phyloP scores from a whole-genome alignment of 2,113 vertebrate species.

The Actinemys pallida region DNA sequence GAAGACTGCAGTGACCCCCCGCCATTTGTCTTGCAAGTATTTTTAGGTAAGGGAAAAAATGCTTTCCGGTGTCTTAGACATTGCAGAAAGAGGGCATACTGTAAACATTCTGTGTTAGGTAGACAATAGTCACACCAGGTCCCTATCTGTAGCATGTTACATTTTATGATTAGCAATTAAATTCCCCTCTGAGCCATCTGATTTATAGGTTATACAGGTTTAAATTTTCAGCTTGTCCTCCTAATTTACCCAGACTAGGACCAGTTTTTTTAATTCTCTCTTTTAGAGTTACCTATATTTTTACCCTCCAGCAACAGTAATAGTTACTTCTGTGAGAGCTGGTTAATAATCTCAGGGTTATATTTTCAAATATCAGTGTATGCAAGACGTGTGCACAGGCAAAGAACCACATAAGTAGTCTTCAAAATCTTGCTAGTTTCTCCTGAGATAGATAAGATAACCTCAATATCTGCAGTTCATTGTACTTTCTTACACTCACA shows the following conservation, averaged over 20 bases:
- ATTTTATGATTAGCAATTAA: slow-evolving; percentile 78
- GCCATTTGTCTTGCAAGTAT: slow-evolving; percentile 39
- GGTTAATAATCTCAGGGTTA: slow-evolving; percentile 39
- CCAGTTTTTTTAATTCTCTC: slow-evolving; percentile 43
- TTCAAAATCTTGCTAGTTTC: slow-evolving; percentile 38
- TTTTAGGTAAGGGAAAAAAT: slow-evolving; percentile 60
- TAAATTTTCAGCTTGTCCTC: slow-evolving; percentile 72
- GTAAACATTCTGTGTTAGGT: neutral
- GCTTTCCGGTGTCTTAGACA: slow-evolving; percentile 16
- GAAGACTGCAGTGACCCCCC: neutral
- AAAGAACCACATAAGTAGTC: neutral
- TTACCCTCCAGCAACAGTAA: slow-evolving; percentile 45
- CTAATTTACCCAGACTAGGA: slow-evolving; percentile 64
- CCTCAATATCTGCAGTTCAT: neutral
- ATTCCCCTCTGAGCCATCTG: slow-evolving; percentile 71
- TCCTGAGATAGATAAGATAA: neutral
- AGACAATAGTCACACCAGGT: slow-evolving; percentile 51
- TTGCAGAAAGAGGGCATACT: too few species aligned
- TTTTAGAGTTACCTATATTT: slow-evolving; percentile 50
- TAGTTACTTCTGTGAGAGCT: slow-evolving; percentile 18
- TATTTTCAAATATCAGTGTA: slow-evolving; percentile 22
- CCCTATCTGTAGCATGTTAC: slow-evolving; percentile 68
- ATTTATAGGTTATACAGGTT: slow-evolving; percentile 73
- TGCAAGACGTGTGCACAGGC: neutral
- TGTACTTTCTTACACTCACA: neutral